A percentile compares a stretch with the other conserved stretches of the same genome.
phyloP scores from a whole-genome alignment of 2,797 vertebrate genomes.

The Halcyon leucocephala region DNA sequence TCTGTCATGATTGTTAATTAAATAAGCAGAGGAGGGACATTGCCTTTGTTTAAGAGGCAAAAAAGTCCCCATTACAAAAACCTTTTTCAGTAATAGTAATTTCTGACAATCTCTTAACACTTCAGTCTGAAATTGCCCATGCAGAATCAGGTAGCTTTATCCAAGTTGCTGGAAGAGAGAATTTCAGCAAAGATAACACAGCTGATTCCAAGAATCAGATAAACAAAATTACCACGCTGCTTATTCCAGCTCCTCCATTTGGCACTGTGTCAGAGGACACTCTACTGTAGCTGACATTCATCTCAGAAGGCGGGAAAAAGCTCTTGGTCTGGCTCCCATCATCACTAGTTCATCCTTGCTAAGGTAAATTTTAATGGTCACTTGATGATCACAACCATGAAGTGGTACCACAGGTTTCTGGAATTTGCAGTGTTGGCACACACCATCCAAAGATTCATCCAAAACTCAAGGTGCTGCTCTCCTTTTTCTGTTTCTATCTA shows the following conservation, averaged over 20 bases:
- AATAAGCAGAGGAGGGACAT: not conserved
- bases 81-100: not conserved
- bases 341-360: not conserved
- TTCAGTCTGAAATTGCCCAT: not conserved
- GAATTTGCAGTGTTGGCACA: not conserved
- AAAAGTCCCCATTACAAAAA: not conserved
- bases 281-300: not conserved
- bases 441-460: rapidly evolving
- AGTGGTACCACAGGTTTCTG: not conserved
- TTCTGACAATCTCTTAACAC: not conserved
- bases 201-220: not conserved
- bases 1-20: not conserved
- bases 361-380: not conserved
- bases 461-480: not conserved
- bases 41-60: not conserved
- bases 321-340: not conserved
- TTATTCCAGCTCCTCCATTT: not conserved
- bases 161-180: not conserved
- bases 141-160: not conserved
- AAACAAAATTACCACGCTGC: not conserved
- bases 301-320: not conserved
- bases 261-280: not conserved
- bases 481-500: not conserved
- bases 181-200: not conserved
- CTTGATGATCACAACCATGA: not conserved